A percentile compares a stretch with the other conserved stretches of the same genome.
Conservation (phyloP, 2,113 vertebrate genomes). For the Thamnaconus septentrionalis region DNA sequence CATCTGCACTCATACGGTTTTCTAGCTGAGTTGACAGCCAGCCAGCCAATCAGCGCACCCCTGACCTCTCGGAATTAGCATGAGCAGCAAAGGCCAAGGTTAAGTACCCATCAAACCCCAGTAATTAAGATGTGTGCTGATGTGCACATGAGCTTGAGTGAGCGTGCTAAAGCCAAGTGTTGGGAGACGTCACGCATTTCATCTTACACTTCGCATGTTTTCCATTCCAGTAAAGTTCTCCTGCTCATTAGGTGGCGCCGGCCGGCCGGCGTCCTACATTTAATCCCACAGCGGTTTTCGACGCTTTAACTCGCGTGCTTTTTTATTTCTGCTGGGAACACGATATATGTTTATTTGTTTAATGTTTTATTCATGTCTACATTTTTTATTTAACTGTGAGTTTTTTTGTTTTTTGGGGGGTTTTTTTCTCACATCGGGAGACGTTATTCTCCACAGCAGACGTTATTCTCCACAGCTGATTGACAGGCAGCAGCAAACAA, state of each 20-base stretch:
- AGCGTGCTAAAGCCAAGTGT: conserved; percentile 17
- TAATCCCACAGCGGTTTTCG: conserved; percentile 7
- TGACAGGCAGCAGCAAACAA: conserved; percentile 23
- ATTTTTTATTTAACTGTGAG: conserved; percentile 13
- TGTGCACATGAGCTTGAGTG: conserved; percentile 32
- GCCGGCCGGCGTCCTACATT: conserved; percentile 24
- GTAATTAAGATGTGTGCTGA: conserved; percentile 67
- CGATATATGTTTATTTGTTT: conserved; percentile 8
- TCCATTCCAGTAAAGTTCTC: conserved; percentile 34
- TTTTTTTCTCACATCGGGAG: conserved; percentile 3
- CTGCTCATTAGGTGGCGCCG: conserved; percentile 4
- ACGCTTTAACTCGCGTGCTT: conserved; percentile 8
- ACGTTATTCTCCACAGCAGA: not conserved
- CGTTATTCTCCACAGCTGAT: conserved; percentile 14
- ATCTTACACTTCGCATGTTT: conserved; percentile 35
- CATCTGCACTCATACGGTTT: conserved; percentile 59
- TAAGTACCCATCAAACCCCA: conserved; percentile 73
- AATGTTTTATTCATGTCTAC: conserved; percentile 37
- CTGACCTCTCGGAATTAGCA: conserved; percentile 69
- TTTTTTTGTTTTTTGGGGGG: not conserved
- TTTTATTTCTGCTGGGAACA: not conserved
- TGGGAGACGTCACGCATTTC: conserved; percentile 32
- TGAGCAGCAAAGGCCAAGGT: conserved; percentile 71
- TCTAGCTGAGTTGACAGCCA: conserved; percentile 67
- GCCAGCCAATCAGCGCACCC: conserved; percentile 65